Conservation (phyloP, 2,888 invertebrate genomes). For the Drosophila borborema region DNA sequence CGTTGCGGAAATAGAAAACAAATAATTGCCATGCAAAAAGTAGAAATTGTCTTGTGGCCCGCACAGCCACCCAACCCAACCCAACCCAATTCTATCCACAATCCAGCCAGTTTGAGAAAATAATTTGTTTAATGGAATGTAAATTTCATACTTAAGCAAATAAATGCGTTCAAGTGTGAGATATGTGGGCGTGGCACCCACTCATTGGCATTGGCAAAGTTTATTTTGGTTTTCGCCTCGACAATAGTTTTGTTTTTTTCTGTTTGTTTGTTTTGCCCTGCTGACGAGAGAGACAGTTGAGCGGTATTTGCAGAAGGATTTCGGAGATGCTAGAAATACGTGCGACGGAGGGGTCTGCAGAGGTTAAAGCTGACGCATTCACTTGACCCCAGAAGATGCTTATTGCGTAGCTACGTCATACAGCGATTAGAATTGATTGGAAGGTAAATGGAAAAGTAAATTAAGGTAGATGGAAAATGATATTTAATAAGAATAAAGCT, state of each 20-base stretch:
- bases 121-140: conserved; percentile 82
- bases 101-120: conserved; percentile 62
- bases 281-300: conserved; percentile 40
- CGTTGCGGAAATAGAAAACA: conserved; percentile 66
- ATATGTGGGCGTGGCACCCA: conserved; percentile 45
- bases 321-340: conserved; percentile 14
- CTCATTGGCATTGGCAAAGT: conserved; percentile 31
- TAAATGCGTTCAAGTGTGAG: conserved; percentile 67
- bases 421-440: conserved; percentile 44
- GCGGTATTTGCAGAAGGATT: conserved; percentile 58
- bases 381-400: conserved; percentile 14
- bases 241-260: conserved; percentile 41
- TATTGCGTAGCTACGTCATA: conserved; percentile 30
- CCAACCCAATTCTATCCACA: background rate
- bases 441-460: conserved; percentile 19
- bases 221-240: conserved; percentile 33
- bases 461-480: conserved; percentile 22
- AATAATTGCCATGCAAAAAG: conserved; percentile 81
- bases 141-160: conserved; percentile 80
- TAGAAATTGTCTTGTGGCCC: conserved; percentile 64
- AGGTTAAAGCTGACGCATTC: conserved; percentile 25
- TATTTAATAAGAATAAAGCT: conserved; percentile 31
- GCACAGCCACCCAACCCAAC: background rate
- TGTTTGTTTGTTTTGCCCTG: conserved; percentile 29
- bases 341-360: background rate